A percentile compares a stretch with the other conserved stretches of the same genome.
Evolutionary conservation across 2,888 invertebrate species (phyloP).

Genomic region (Agriopis marginaria): DNA sequence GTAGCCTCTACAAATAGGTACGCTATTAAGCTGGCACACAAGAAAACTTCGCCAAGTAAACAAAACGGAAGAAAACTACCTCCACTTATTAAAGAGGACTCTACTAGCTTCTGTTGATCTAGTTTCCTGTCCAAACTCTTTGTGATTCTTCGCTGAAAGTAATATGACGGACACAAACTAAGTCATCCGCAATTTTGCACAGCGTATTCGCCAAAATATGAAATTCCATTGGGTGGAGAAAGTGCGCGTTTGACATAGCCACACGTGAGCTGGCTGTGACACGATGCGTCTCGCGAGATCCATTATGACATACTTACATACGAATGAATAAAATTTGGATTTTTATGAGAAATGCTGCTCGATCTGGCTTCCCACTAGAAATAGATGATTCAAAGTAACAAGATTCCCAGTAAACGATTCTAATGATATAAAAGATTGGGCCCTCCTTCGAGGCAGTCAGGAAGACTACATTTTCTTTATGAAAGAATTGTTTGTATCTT

Average conservation of each 20-base stretch:
- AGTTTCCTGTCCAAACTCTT: constrained; percentile 41
- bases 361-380: constrained; percentile 12
- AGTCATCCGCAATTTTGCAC: constrained; percentile 2
- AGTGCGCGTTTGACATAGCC: constrained; percentile 65
- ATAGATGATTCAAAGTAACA: constrained; percentile 2
- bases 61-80: constrained; percentile 56
- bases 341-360: constrained; percentile 27
- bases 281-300: constrained; percentile 54
- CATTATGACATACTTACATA: constrained; percentile 56
- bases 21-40: constrained; percentile 60
- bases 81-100: constrained; percentile 48
- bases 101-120: constrained; percentile 33
- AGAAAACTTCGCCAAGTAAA: constrained; percentile 65
- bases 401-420: background rate
- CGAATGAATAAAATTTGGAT: constrained; percentile 37
- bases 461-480: no score
- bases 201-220: constrained; percentile 46
- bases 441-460: background rate
- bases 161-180: constrained; percentile 9
- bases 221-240: constrained; percentile 60
- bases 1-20: constrained; percentile 59
- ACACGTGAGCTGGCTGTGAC: constrained; percentile 57
- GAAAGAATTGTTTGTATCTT: background rate
- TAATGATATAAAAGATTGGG: constrained; percentile 1
- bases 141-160: constrained; percentile 27